Conservation (phyloP, 1,140 invertebrate genomes). For the Atta texana region DNA sequence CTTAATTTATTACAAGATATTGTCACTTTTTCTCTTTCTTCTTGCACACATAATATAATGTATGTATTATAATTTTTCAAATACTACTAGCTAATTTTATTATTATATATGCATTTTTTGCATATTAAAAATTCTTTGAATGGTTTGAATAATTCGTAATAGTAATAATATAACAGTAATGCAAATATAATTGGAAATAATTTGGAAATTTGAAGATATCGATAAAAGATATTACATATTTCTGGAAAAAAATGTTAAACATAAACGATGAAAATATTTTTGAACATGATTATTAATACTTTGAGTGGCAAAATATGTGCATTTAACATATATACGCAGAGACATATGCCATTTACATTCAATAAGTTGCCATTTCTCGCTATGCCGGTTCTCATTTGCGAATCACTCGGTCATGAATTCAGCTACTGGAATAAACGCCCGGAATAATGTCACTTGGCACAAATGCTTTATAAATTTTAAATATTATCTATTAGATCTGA, state of each 20-base stretch:
- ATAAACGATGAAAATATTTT: background rate
- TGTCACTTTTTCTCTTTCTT: background rate
- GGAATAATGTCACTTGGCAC: conserved; percentile 11
- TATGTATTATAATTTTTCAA: background rate
- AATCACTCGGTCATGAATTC: conserved; percentile 8
- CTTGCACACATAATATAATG: conserved; percentile 1
- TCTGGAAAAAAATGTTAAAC: background rate
- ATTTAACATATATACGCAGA: background rate
- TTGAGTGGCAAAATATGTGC: background rate
- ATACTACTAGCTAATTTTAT: background rate
- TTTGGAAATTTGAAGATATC: background rate
- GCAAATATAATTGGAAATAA: background rate
- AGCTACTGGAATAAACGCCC: background rate
- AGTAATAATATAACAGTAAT: conserved; percentile 5
- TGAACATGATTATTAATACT: background rate
- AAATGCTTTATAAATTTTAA: conserved; percentile 6
- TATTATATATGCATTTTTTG: background rate
- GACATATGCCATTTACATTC: conserved; percentile 16
- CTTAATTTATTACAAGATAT: conserved; percentile 1
- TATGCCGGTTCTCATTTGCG: conserved; percentile 19
- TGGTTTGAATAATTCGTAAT: background rate
- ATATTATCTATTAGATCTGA: background rate
- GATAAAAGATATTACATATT: background rate
- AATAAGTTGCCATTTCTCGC: background rate
- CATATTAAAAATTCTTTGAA: conserved; percentile 12